phyloP scores from a whole-genome alignment of 2,888 invertebrate species.

The Hydrotaea cyrtoneurina region DNA sequence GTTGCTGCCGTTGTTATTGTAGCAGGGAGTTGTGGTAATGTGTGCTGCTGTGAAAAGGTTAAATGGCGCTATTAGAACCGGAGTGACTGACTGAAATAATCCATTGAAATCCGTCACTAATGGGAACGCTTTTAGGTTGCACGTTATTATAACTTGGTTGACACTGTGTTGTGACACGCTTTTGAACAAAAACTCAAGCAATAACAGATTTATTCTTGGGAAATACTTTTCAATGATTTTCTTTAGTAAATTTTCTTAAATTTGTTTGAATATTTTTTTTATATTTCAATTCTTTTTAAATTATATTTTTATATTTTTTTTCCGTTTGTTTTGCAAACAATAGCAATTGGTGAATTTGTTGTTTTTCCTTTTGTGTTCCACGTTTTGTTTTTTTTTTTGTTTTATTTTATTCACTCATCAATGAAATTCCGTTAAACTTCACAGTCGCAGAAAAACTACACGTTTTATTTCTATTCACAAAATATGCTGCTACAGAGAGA shows the following conservation, averaged over 20 bases:
- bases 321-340: conserved; percentile 24
- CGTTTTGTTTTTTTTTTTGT: background rate
- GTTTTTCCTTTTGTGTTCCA: background rate
- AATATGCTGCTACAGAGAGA: background rate
- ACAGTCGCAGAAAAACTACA: background rate
- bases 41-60: conserved; percentile 6
- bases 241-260: background rate
- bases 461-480: background rate
- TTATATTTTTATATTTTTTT: conserved; percentile 14
- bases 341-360: background rate
- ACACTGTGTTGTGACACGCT: background rate
- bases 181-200: background rate
- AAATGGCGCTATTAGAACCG: conserved; percentile 20
- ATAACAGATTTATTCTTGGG: background rate
- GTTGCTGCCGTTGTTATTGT: background rate
- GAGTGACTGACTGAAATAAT: conserved; percentile 12
- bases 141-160: background rate
- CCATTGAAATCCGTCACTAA: conserved; percentile 15
- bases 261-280: background rate
- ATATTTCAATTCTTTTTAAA: background rate
- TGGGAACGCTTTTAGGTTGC: background rate
- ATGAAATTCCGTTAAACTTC: conserved; percentile 16
- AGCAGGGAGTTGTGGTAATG: background rate
- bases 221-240: background rate
- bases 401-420: conserved; percentile 16